These are phyloP conservation scores for Eupithecia subumbrata DNA, from an alignment of 2,888 invertebrate genomes.

Conservation along the genomic window DNA sequence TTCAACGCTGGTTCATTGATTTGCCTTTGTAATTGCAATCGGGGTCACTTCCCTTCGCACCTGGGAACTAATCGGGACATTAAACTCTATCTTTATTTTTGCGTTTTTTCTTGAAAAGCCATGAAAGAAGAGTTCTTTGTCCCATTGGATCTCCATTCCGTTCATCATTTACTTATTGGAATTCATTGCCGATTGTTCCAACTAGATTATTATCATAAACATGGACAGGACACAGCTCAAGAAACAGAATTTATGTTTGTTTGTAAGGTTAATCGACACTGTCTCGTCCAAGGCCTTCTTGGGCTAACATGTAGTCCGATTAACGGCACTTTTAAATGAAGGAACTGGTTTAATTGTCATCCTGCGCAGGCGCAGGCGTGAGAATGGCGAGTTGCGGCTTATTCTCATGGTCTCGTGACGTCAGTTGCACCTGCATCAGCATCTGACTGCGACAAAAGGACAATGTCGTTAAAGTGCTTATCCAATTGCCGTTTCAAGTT, in stretches of 20 bases:
- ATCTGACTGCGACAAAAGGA: constrained; percentile 66
- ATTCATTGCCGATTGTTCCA: background rate
- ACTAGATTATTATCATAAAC: constrained; percentile 11
- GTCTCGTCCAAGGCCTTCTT: constrained; percentile 34
- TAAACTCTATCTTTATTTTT: background rate
- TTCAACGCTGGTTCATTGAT: constrained; percentile 62
- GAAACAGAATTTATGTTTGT: constrained; percentile 18
- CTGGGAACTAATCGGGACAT: constrained; percentile 27
- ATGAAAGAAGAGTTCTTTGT: background rate
- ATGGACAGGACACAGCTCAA: background rate
- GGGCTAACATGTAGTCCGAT: constrained; percentile 62
- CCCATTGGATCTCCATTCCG: background rate
- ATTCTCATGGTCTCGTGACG: constrained; percentile 77
- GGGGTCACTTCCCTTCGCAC: constrained; percentile 53
- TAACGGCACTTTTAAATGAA: constrained; percentile 76
- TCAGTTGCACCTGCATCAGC: constrained; percentile 74
- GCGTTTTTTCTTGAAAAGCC: background rate
- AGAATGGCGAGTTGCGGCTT: constrained; percentile 74
- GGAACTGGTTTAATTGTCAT: constrained; percentile 75
- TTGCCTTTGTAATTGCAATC: constrained; percentile 63
- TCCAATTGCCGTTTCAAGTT: constrained; percentile 74
- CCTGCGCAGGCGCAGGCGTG: constrained; percentile 72
- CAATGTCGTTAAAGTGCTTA: constrained; percentile 69
- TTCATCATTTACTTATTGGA: background rate
- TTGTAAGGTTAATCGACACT: constrained; percentile 33